Conservation (phyloP, 35 echinoderm and acorn worm genomes). For the Heliocidaris erythrogramma region DNA sequence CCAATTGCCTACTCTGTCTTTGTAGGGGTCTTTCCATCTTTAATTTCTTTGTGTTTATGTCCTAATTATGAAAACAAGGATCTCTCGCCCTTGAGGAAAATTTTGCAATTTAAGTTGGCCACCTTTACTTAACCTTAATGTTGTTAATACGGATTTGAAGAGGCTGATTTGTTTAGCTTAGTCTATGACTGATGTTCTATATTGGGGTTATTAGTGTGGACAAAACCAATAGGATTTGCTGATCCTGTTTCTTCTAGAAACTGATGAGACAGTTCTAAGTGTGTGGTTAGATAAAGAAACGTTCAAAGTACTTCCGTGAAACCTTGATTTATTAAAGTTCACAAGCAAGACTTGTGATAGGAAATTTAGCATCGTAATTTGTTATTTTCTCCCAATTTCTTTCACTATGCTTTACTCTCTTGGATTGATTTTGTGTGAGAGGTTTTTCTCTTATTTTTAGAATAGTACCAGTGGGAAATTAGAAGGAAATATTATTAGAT, state of each 20-base stretch:
- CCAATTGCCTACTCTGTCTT: neutral
- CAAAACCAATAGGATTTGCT: neutral
- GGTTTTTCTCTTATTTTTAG: neutral
- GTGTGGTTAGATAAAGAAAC: neutral
- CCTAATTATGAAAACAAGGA: neutral
- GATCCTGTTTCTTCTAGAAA: neutral
- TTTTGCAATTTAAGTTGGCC: neutral
- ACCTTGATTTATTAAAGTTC: neutral
- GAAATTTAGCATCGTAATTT: neutral
- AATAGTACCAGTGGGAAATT: neutral
- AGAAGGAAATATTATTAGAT: neutral
- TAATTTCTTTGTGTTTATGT: neutral
- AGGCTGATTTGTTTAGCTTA: too few species aligned
- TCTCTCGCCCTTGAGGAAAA: neutral
- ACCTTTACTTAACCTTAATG: neutral
- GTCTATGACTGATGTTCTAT: neutral
- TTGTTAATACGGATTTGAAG: too few species aligned
- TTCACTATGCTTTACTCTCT: neutral
- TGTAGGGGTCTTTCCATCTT: neutral
- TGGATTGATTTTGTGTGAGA: neutral
- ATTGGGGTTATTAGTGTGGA: neutral
- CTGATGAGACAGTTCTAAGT: neutral
- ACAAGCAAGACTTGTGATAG: neutral
- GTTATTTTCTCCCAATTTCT: neutral
- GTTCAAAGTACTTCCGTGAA: neutral